phyloP scores from a whole-genome alignment of 2,797 vertebrate species.

The Cheirogaleus major region DNA sequence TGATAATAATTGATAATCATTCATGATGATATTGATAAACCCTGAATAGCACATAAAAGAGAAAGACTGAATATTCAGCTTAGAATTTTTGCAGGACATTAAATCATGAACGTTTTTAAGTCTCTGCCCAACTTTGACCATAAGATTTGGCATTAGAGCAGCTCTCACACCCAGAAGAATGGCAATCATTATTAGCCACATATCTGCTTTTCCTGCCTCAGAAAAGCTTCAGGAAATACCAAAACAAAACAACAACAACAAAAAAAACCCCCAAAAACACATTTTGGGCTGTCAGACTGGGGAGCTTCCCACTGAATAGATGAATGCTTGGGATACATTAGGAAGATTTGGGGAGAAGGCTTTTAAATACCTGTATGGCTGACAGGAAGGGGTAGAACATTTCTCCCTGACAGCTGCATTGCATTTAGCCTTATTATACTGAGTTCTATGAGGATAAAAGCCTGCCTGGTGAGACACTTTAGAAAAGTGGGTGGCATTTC shows the following conservation, averaged over 20 bases:
- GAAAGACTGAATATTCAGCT: background rate
- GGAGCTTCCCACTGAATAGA: background rate
- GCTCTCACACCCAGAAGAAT: background rate
- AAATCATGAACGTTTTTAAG: background rate
- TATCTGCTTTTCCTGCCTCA: background rate
- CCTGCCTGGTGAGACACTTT: background rate
- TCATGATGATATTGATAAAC: background rate
- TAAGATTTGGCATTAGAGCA: background rate
- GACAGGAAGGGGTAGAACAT: background rate
- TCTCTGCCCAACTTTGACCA: background rate
- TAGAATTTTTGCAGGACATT: background rate
- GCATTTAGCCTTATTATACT: background rate
- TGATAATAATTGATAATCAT: background rate
- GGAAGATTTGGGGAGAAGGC: background rate
- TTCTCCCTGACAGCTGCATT: slow-evolving; percentile 9
- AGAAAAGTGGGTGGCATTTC: slow-evolving; percentile 52
- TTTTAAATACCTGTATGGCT: background rate
- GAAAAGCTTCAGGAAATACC: background rate
- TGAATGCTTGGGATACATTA: background rate
- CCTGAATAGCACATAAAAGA: background rate
- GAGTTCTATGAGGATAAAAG: slow-evolving; percentile 33
- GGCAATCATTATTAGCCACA: background rate
- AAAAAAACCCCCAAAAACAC: background rate
- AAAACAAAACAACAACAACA: background rate
- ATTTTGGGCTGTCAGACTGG: background rate